Conservation (phyloP, 2,797 vertebrate species). For the Vultur gryphus region DNA sequence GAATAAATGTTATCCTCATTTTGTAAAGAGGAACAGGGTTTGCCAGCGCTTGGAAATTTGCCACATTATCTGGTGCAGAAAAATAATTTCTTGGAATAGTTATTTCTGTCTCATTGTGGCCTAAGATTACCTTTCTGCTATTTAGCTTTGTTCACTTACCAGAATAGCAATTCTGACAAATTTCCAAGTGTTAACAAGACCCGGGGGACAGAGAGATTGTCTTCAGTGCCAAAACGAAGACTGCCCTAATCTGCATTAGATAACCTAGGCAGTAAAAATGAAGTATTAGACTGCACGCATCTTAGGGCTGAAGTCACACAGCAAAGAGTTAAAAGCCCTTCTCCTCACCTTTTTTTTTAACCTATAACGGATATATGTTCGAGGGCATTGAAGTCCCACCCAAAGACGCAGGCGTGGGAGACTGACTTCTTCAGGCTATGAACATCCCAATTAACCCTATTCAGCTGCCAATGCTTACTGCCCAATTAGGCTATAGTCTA, state of each 20-base stretch:
- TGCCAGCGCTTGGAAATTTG: neutral
- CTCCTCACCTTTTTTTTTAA: neutral
- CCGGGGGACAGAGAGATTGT: neutral
- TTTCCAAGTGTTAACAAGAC: slow-evolving; percentile 40
- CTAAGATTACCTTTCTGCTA: slow-evolving; percentile 32
- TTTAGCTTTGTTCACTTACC: neutral
- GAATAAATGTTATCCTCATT: neutral
- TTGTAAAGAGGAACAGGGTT: neutral
- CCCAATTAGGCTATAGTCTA: neutral
- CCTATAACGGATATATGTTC: neutral
- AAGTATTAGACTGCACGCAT: neutral
- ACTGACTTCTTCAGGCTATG: neutral
- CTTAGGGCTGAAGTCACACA: neutral
- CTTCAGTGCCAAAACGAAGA: neutral
- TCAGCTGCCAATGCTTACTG: neutral
- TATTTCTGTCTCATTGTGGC: slow-evolving; percentile 4
- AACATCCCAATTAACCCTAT: neutral
- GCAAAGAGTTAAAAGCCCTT: neutral
- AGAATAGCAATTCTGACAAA: neutral
- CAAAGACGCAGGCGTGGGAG: neutral
- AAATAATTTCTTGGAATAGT: neutral
- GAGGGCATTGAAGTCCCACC: neutral
- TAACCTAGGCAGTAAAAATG: neutral
- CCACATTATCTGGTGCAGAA: neutral
- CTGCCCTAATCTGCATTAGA: neutral